Evolutionary conservation across 2,113 vertebrate genomes (phyloP).

Genomic region (Sprattus sprattus): DNA sequence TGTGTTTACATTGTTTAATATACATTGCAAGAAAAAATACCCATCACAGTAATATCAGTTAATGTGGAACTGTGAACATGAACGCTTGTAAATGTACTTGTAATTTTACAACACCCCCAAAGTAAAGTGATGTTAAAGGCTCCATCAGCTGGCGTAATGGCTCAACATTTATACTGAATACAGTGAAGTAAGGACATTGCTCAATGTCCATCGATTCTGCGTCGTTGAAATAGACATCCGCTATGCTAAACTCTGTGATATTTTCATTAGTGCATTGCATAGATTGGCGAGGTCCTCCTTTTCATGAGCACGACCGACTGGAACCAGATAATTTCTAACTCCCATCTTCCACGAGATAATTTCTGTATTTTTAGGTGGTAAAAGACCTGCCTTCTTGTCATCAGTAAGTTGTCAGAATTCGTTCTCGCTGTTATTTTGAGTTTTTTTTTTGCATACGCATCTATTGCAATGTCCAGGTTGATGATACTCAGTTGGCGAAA

Average conservation of each 20-base stretch:
- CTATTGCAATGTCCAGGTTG: not conserved
- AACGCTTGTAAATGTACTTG: not conserved
- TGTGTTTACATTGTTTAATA: not conserved
- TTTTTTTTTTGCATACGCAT: too few species aligned
- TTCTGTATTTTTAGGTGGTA: not conserved
- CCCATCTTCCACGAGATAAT: not conserved
- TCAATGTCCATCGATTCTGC: not conserved
- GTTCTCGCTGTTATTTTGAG: not conserved
- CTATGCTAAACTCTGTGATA: not conserved
- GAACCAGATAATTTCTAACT: not conserved
- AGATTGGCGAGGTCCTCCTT: not conserved
- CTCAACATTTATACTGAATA: constrained; percentile 3
- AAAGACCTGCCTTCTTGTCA: not conserved
- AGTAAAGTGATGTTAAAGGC: not conserved
- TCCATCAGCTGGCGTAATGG: constrained; percentile 15
- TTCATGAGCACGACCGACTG: not conserved
- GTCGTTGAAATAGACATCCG: not conserved
- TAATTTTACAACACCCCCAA: not conserved
- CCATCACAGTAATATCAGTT: not conserved
- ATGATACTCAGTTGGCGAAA: not conserved
- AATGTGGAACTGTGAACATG: not conserved
- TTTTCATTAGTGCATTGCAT: not conserved
- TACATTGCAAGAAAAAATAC: not conserved
- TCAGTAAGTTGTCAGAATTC: not conserved
- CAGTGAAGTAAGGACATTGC: not conserved